Percentiles rank a stretch among this genome's conserved stretches.
These are phyloP conservation scores for Protobothrops mucrosquamatus DNA, from an alignment of 2,113 vertebrate genomes.

Conservation along the genomic window DNA sequence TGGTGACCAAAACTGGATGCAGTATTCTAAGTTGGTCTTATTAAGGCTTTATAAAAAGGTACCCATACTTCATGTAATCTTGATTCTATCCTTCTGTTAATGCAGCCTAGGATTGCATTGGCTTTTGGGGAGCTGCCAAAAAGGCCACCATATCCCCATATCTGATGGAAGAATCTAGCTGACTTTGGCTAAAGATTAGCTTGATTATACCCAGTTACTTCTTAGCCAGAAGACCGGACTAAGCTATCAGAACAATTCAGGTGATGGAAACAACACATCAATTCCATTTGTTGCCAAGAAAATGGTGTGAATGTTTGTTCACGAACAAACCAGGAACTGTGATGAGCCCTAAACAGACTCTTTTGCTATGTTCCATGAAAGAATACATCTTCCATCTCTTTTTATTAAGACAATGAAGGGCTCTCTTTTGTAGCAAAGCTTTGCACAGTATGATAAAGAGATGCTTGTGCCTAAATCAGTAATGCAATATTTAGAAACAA, in stretches of 20 bases:
- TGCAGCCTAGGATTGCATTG: neutral
- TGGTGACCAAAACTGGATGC: neutral
- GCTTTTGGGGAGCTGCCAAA: neutral
- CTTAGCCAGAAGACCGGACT: neutral
- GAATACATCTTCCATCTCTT: neutral
- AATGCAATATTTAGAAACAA: neutral
- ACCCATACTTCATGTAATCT: neutral
- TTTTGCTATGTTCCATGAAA: neutral
- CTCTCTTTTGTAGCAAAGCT: neutral
- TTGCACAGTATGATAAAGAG: neutral
- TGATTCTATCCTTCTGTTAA: neutral
- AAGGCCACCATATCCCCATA: neutral
- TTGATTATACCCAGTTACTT: neutral
- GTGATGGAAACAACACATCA: neutral
- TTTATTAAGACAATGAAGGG: neutral
- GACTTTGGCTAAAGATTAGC: neutral
- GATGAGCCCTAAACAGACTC: neutral
- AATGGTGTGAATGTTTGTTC: neutral
- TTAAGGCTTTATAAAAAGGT: too few species aligned
- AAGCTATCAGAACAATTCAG: neutral
- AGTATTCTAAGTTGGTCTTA: too few species aligned
- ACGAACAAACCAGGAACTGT: neutral
- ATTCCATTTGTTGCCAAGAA: neutral
- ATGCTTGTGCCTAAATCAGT: neutral
- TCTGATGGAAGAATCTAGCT: neutral